phyloP scores from a whole-genome alignment of 2,888 invertebrate genomes.

The Trichacis sp. region DNA sequence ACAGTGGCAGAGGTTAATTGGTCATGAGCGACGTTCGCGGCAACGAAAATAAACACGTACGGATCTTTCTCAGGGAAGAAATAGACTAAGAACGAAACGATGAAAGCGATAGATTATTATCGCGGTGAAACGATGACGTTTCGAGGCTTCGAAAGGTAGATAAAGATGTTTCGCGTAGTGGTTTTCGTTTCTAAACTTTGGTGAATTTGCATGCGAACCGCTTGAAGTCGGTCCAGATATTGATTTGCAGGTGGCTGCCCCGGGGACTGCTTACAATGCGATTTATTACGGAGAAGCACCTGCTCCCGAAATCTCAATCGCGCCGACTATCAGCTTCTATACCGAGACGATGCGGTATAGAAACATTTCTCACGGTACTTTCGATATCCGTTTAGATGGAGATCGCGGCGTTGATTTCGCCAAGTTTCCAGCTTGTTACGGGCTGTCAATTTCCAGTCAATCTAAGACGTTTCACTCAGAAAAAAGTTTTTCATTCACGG shows the following conservation, averaged over 20 bases:
- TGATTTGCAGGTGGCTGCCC: slow-evolving; percentile 64
- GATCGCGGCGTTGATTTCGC: slow-evolving; percentile 12
- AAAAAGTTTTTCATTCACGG: no score
- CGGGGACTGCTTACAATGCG: slow-evolving; percentile 64
- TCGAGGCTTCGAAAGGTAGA: background rate
- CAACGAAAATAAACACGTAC: background rate
- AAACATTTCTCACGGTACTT: slow-evolving; percentile 32
- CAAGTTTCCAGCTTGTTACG: no score
- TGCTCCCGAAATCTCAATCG: slow-evolving; percentile 63
- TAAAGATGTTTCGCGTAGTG: slow-evolving; percentile 9
- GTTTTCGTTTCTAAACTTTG: slow-evolving; percentile 27
- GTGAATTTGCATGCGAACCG: slow-evolving; percentile 57
- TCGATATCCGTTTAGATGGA: slow-evolving; percentile 11
- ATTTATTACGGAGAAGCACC: slow-evolving; percentile 64
- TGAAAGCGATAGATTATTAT: no score
- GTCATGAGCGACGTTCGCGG: background rate
- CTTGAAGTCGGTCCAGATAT: slow-evolving; percentile 51
- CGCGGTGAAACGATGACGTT: no score
- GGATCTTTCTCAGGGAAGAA: background rate
- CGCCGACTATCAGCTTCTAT: slow-evolving; percentile 48
- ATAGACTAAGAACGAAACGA: no score
- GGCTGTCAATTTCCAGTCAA: no score
- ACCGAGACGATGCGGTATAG: slow-evolving; percentile 41
- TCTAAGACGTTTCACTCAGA: no score
- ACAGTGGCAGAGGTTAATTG: background rate